phyloP scores from a whole-genome alignment of 2,888 invertebrate species.

The Yponomeuta cagnagella region DNA sequence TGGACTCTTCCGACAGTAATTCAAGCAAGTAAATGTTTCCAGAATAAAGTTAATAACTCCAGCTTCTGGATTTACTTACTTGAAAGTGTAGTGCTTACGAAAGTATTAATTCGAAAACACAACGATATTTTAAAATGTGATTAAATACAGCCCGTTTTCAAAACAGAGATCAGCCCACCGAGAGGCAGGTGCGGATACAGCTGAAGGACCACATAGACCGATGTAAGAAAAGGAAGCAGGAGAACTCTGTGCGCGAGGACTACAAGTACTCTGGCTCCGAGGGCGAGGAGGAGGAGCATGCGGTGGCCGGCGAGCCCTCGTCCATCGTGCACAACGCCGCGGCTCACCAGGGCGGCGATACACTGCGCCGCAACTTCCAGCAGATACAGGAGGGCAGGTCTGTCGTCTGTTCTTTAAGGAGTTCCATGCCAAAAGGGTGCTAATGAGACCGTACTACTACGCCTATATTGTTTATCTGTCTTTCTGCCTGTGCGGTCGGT shows the following conservation, averaged over 20 bases:
- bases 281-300: constrained; percentile 96
- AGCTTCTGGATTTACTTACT: too few species aligned
- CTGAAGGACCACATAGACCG: constrained; percentile 99
- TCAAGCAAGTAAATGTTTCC: too few species aligned
- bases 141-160: too few species aligned
- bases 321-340: constrained; percentile 92
- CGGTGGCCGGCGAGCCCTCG: constrained; percentile 94
- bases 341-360: constrained; percentile 89
- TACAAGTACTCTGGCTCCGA: constrained; percentile 96
- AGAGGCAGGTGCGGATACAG: constrained; percentile 97
- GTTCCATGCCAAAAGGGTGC: too few species aligned
- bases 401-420: background rate
- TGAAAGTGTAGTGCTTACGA: too few species aligned
- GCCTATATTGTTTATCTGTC: too few species aligned
- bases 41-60: too few species aligned
- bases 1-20: too few species aligned
- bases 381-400: constrained; percentile 85
- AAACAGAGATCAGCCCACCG: constrained; percentile 96
- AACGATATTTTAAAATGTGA: too few species aligned
- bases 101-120: too few species aligned
- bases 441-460: too few species aligned
- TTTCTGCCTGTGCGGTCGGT: too few species aligned
- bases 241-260: constrained; percentile 85
- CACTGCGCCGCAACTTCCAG: constrained; percentile 97
- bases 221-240: constrained; percentile 95